Evolutionary conservation across 2,113 vertebrate species (phyloP).

Genomic region (Heliornis fulica): DNA sequence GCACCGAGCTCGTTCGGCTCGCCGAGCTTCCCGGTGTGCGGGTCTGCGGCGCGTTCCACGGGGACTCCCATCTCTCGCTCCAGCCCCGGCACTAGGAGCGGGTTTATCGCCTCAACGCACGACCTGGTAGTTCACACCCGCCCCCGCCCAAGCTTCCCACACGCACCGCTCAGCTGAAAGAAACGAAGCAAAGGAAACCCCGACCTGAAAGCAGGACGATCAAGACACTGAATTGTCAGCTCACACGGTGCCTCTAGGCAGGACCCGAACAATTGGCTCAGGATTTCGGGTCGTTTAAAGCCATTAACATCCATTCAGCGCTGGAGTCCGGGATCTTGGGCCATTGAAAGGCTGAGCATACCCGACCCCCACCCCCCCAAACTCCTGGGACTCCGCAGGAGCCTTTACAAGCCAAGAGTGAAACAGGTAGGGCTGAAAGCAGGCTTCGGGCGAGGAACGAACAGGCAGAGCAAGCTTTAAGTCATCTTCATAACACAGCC

Average conservation of each 20-base stretch:
- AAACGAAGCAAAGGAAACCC: not conserved
- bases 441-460: not conserved
- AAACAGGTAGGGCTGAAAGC: not conserved
- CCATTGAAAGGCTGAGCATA: not conserved
- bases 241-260: not conserved
- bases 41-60: too few relatives aligned
- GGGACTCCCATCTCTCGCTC: too few relatives aligned
- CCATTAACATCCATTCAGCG: not conserved
- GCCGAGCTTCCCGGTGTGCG: fast-evolving
- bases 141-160: too few relatives aligned
- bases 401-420: not conserved
- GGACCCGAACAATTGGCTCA: not conserved
- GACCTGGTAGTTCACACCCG: fast-evolving
- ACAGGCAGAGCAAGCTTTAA: not conserved
- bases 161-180: not conserved
- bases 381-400: not conserved
- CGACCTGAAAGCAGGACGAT: not conserved
- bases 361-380: not conserved
- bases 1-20: too few relatives aligned
- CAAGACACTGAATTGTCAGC: not conserved
- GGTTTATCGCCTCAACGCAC: fast-evolving
- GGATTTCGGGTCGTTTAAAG: not conserved
- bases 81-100: fast-evolving
- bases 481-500: not conserved
- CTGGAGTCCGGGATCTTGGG: not conserved